Conservation (phyloP, 2,888 invertebrate species). For the Dromius quadrimaculatus region DNA sequence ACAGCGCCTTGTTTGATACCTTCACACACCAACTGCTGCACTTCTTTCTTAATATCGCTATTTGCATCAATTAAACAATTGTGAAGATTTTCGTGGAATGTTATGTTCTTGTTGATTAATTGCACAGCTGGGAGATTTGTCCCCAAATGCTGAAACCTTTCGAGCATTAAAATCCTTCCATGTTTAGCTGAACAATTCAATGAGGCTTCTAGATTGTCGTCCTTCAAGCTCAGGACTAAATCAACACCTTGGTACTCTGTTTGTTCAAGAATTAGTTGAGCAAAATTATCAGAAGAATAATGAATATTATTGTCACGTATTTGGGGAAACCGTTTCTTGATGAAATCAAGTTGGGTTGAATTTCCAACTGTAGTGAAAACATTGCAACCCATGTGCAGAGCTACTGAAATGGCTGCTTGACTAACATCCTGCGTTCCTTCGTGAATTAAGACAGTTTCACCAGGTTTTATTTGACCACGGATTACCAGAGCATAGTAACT, state of each 20-base stretch:
- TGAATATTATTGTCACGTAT: conserved; percentile 85
- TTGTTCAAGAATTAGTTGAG: conserved; percentile 85
- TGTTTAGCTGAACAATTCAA: conserved; percentile 92
- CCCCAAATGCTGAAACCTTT: conserved; percentile 95
- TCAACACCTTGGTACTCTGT: conserved; percentile 94
- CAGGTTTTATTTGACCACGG: conserved; percentile 85
- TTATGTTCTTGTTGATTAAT: conserved; percentile 93
- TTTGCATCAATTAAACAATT: conserved; percentile 90
- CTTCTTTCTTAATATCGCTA: conserved; percentile 78
- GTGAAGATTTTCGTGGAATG: conserved; percentile 96
- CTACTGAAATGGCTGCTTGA: conserved; percentile 96
- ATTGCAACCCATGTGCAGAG: conserved; percentile 87
- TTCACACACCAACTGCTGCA: conserved; percentile 82
- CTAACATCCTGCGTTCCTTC: conserved; percentile 97
- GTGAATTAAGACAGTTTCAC: conserved; percentile 91
- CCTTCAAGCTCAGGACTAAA: conserved; percentile 96
- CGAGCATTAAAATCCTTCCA: conserved; percentile 97
- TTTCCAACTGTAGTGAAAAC: conserved; percentile 95
- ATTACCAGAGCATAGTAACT: conserved; percentile 91
- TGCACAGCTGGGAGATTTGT: conserved; percentile 93
- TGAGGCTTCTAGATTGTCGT: conserved; percentile 94
- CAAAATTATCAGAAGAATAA: conserved; percentile 94
- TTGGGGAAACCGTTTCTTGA: conserved; percentile 88
- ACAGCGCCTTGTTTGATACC: conserved; percentile 93
- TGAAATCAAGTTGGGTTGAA: conserved; percentile 86